Percentiles rank a stretch among this genome's conserved stretches.
Evolutionary conservation across 2,888 invertebrate genomes (phyloP).

Genomic region (Mongoloraphidia duomilia): DNA sequence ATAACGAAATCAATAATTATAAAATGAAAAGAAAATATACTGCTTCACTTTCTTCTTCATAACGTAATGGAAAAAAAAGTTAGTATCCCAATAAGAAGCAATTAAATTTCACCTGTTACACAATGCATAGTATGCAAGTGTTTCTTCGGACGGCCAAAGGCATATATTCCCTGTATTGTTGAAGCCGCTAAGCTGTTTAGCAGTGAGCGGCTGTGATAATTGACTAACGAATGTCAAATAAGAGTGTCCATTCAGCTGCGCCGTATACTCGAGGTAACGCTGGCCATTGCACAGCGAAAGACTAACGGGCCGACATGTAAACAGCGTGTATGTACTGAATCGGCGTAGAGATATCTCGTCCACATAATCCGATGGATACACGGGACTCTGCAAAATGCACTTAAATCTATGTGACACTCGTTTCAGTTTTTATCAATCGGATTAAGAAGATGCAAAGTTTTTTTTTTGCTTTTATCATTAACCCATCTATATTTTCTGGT

Average conservation of each 20-base stretch:
- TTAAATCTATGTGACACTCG: neutral
- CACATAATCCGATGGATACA: conserved; percentile 15
- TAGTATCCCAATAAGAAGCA: too few species aligned
- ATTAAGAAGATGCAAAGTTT: too few species aligned
- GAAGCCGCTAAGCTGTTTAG: conserved; percentile 61
- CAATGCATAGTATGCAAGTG: conserved; percentile 51
- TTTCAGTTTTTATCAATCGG: too few species aligned
- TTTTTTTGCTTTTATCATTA: too few species aligned
- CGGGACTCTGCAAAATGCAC: conserved; percentile 1
- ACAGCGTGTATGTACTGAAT: conserved; percentile 28
- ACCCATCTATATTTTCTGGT: conserved; percentile 7
- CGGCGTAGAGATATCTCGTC: conserved; percentile 26
- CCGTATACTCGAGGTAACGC: conserved; percentile 33
- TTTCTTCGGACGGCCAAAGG: conserved; percentile 69
- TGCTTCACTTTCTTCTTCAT: too few species aligned
- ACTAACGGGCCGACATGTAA: conserved; percentile 13
- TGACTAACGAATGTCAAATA: conserved; percentile 44
- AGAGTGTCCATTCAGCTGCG: conserved; percentile 31
- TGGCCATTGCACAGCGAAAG: too few species aligned
- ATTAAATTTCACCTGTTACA: too few species aligned
- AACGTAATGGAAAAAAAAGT: too few species aligned
- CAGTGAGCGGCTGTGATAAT: conserved; percentile 45
- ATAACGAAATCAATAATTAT: too few species aligned
- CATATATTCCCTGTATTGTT: conserved; percentile 70
- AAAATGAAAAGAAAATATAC: too few species aligned